Conservation (phyloP, 2,888 invertebrate species). For the Tortricodes alternella region DNA sequence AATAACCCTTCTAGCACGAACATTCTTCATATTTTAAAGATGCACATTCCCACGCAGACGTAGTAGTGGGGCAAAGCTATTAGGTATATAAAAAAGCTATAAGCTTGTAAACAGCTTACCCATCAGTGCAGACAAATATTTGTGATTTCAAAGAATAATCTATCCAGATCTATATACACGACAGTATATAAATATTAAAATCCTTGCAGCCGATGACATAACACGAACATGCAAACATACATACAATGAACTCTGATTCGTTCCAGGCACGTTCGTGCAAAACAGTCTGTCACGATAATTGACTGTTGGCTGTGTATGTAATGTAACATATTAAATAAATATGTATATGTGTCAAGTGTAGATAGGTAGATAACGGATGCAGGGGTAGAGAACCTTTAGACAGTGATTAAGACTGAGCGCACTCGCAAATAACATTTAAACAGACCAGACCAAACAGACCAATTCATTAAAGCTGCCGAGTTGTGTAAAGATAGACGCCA, state of each 20-base stretch:
- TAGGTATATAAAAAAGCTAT: neutral
- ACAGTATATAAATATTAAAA: neutral
- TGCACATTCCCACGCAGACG: too few species aligned
- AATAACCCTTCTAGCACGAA: too few species aligned
- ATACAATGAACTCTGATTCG: constrained; percentile 21
- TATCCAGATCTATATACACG: too few species aligned
- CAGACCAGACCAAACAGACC: too few species aligned
- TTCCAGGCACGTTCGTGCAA: constrained; percentile 24
- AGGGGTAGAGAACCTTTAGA: constrained; percentile 12
- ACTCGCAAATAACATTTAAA: too few species aligned
- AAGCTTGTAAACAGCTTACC: neutral
- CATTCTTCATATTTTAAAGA: too few species aligned
- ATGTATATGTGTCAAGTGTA: constrained; percentile 28
- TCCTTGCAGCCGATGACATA: constrained; percentile 23
- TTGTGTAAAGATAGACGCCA: too few species aligned
- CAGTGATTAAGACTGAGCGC: too few species aligned
- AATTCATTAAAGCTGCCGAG: too few species aligned
- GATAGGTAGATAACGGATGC: constrained; percentile 25
- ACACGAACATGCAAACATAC: constrained; percentile 5
- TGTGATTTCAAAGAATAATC: too few species aligned
- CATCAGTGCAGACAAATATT: too few species aligned
- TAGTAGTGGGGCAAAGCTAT: too few species aligned
- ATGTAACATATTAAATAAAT: constrained; percentile 6
- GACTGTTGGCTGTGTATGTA: constrained; percentile 11
- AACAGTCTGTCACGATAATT: constrained; percentile 22